Evolutionary conservation across 2,113 vertebrate genomes (phyloP).

Genomic region (Coptodon rendalli): DNA sequence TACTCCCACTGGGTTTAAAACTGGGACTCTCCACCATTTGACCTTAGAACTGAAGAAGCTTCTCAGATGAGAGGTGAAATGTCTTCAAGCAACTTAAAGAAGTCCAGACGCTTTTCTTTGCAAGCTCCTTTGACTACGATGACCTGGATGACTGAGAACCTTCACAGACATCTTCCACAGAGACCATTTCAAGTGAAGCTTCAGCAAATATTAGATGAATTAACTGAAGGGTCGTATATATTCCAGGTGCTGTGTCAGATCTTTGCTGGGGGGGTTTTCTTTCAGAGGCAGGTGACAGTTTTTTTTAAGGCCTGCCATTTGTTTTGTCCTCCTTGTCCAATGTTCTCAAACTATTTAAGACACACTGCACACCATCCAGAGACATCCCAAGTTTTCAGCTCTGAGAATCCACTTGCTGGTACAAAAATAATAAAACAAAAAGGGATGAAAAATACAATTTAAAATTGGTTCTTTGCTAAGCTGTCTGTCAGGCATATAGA

Average conservation of each 20-base stretch:
- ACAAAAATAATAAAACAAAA: background rate
- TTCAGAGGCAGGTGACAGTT: background rate
- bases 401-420: background rate
- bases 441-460: background rate
- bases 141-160: no score
- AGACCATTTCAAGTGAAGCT: background rate
- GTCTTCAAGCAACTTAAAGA: no score
- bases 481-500: no score
- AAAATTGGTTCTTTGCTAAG: no score
- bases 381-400: background rate
- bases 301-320: background rate
- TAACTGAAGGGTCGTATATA: accelerated
- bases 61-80: no score
- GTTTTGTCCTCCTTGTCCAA: background rate
- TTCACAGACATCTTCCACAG: no score
- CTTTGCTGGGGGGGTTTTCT: accelerated
- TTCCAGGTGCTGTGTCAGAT: background rate
- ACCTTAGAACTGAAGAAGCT: no score
- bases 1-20: no score
- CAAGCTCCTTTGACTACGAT: no score
- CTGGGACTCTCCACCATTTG: no score
- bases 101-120: no score
- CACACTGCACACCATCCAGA: background rate
- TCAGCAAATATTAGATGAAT: background rate
- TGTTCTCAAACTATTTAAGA: background rate